Evolutionary conservation across 2,797 vertebrate species (phyloP).

Genomic region (Anguilla anguilla): DNA sequence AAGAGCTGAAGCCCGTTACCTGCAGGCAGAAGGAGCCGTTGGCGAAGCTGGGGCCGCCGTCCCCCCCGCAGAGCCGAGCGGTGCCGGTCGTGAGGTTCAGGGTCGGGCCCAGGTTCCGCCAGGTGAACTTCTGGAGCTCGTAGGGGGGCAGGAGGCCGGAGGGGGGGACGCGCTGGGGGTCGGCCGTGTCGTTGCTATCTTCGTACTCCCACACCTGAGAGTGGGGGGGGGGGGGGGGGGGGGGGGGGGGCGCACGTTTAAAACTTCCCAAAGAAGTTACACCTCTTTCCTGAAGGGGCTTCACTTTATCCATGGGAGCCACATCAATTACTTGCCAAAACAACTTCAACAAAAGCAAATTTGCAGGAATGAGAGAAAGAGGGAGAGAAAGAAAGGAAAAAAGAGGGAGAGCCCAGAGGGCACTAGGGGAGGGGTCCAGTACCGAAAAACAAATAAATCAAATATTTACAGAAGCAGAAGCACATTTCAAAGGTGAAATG

Average conservation of each 20-base stretch:
- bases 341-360: too few relatives aligned
- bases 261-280: not conserved
- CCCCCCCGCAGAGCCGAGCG: slow-evolving; percentile 66
- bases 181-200: slow-evolving; percentile 59
- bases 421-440: not conserved
- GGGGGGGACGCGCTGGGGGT: slow-evolving; percentile 28
- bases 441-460: not conserved
- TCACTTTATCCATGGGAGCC: too few relatives aligned
- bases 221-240: not conserved
- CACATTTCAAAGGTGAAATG: too few relatives aligned
- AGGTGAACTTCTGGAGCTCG: slow-evolving; percentile 74
- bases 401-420: not conserved
- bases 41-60: slow-evolving; percentile 41
- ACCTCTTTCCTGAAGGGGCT: too few relatives aligned
- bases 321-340: too few relatives aligned
- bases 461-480: too few relatives aligned
- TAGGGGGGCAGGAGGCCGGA: slow-evolving; percentile 76
- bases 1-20: slow-evolving; percentile 58
- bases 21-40: slow-evolving; percentile 78
- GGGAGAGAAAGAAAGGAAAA: not conserved
- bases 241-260: not conserved
- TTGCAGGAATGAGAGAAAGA: not conserved
- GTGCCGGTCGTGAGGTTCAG: slow-evolving; percentile 56
- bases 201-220: slow-evolving; percentile 84
- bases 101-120: slow-evolving; percentile 69